Evolutionary conservation across 2,888 invertebrate genomes (phyloP), one percentile per base, ranked within the genome.

Genomic region (Drosophila setosimentum): DNA sequence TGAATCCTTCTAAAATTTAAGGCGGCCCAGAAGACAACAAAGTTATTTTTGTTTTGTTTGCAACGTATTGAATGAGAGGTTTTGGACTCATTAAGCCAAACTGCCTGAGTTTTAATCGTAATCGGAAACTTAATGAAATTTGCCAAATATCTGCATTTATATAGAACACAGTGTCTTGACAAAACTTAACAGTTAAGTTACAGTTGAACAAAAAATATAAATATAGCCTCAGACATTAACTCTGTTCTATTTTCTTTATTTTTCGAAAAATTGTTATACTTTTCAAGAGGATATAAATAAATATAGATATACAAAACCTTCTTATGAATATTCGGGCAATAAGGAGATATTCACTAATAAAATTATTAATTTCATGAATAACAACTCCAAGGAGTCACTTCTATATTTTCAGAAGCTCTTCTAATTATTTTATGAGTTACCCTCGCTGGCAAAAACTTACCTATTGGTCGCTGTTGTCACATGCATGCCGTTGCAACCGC

Each of bases 401-500:
- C 2, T n/a, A 13, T 13, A 13, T 2, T 13, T 13, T 37, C 37
- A 18, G 8, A 37, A 37, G 8, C 7, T 18, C 3, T 18, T 37
- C 18, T 4, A 7, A n/a, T 40, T 11, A 40, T 51, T 32, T 29
- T 13, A 24, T 4, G 3, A 65, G n/a, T 10, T 21, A 29, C 50
- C 48, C 66, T 59, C 61, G 57, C 6, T 13, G 11, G 21, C 1
- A 11, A 16, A 6, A 32, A 74, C 84, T 84, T 63, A 93, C 96
- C 96, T 94, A 89, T 96, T 96, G 48, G 96, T 96, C 7, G 96
- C 96, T 16, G 95, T 95, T 42, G 96, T 96, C 7, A 96, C 95
- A 91, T 97, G 97, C 42, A 97, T 93, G 10, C 97, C 97, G 93
- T 97, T 97, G 90, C 97, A 97, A 4, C 96, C 96, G 53, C 96